Evolutionary conservation across 2,888 invertebrate genomes (phyloP), one percentile per base, ranked within the genome.

Genomic region (Rhorus exstirpatorius): DNA sequence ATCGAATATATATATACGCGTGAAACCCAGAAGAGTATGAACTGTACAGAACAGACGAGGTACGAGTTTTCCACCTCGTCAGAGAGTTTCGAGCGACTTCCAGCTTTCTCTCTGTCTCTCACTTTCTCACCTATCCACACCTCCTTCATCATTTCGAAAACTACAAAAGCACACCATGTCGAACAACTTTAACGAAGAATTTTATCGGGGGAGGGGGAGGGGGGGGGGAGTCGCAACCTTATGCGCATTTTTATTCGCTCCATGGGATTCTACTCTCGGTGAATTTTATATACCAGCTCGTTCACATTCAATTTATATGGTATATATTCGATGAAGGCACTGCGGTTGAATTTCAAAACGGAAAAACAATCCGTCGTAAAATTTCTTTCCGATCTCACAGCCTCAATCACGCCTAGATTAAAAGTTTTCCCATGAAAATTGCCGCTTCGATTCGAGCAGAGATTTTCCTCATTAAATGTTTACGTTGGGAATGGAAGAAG

Each of bases 141-240:
- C 81, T 79, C 82, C 83, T 80, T 72, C 80, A 71, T 77, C 77
- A 75, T 72, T 68, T 80, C 76, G 83, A 77, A 82, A 88, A 88
- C 85, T 86, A 86, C 83, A 86, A 86, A 86, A 88, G 86, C 80
- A 53, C 83, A 65, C 35, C 74, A 63, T 77, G 82, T 58, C 79
- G 77, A 81, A 87, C 58, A 87, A 89, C 83, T 88, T 89, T 88
- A 88, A 88, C 86, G 87, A 88, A 89, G 84, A 84, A 49, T 75
- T 71, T 53, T 17, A 35, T 31, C 6, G 38, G 1, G 8, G 35
- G 58, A 12, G 31, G 31, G 14, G 8, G 6, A 49, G 0, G 17
- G n/a, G 38, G 1, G 8, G 35, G 58, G 3, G 58, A 38, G 41
- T 38, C 41, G 41, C 58, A 41, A 61, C 68, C 68, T 46, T 55